Evolutionary conservation across 2,113 vertebrate genomes (phyloP).

Genomic region (Calyptomena viridis): DNA sequence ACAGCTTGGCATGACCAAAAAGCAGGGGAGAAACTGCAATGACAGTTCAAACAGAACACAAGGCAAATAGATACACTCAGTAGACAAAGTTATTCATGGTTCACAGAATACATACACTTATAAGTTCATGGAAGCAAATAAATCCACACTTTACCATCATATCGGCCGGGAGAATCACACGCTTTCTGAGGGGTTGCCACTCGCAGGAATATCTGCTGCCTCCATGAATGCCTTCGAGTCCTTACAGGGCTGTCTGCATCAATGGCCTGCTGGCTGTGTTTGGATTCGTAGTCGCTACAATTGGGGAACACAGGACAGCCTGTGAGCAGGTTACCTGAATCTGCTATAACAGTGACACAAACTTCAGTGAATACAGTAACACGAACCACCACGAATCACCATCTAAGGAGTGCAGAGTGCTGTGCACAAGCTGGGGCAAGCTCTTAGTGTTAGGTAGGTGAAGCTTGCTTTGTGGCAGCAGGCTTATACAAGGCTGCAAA

Average conservation of each 20-base stretch:
- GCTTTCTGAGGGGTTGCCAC: conserved; percentile 97
- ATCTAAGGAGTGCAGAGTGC: not conserved
- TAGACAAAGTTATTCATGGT: not conserved
- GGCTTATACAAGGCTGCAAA: not conserved
- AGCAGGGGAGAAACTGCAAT: not conserved
- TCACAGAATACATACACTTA: not conserved
- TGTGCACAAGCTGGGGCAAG: not conserved
- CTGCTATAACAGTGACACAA: not conserved
- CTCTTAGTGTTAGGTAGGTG: not conserved
- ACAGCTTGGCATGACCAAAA: not conserved
- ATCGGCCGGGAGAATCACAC: conserved; percentile 79
- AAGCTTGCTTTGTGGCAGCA: not conserved
- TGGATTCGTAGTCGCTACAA: conserved; percentile 84
- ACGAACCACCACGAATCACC: fast-evolving
- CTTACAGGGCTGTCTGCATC: conserved; percentile 76
- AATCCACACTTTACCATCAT: conserved; percentile 69
- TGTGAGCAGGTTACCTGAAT: not conserved
- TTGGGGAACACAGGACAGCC: not conserved
- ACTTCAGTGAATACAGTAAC: not conserved
- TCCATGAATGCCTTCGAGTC: conserved; percentile 90
- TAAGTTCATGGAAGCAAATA: not conserved
- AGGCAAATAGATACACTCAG: not conserved
- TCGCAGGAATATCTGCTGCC: conserved; percentile 96
- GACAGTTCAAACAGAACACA: not conserved
- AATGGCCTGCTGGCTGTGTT: conserved; percentile 65